A percentile compares a stretch with the other conserved stretches of the same genome.
phyloP scores from a whole-genome alignment of 2,797 vertebrate species.

The Sphaeramia orbicularis region DNA sequence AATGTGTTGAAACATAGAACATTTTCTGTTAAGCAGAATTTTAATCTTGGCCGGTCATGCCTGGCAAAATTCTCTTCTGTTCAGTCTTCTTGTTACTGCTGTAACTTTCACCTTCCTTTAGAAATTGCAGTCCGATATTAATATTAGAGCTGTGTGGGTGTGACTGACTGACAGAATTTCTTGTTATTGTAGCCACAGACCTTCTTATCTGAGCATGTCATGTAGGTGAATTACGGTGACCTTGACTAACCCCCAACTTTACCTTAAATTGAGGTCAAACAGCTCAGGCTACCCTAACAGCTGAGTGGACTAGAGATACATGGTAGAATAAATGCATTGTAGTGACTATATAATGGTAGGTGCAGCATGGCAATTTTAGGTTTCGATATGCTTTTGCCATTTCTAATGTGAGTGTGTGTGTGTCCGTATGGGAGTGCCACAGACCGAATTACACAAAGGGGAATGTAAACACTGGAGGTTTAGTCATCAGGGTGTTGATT shows the following conservation, averaged over 20 bases:
- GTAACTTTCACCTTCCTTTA: neutral
- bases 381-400: neutral
- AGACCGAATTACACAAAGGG: neutral
- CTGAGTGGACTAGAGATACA: neutral
- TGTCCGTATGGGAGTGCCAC: neutral
- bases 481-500: conserved; percentile 4
- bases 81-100: neutral
- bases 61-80: neutral
- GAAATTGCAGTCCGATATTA: neutral
- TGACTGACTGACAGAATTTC: neutral
- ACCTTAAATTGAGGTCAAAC: neutral
- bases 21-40: neutral
- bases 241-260: neutral
- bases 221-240: neutral
- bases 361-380: neutral
- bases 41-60: neutral
- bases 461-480: conserved; percentile 48
- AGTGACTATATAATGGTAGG: neutral
- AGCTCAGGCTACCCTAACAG: neutral
- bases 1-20: conserved; percentile 24
- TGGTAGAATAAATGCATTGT: neutral
- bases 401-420: neutral
- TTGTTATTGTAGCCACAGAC: conserved; percentile 14
- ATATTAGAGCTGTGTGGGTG: neutral
- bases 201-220: neutral